Percentiles rank a stretch among this genome's conserved stretches.
These are phyloP conservation scores for Saccostrea glomerata DNA, from an alignment of 1,140 invertebrate species.

Conservation along the genomic window DNA sequence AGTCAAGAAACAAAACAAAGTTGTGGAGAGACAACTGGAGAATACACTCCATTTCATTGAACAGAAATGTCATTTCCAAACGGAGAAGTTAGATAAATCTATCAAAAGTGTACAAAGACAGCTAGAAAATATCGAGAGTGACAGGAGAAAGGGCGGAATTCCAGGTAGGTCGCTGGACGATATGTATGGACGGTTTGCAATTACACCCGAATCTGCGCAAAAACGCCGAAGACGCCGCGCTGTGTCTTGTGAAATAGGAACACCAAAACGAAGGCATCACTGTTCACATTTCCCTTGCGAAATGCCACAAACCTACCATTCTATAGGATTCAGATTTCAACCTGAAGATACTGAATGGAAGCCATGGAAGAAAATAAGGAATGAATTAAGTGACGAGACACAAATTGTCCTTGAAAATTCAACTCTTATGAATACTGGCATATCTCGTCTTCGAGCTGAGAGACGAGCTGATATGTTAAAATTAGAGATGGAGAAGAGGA, in stretches of 20 bases:
- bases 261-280: slow-evolving; percentile 26
- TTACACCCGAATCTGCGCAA: slow-evolving; percentile 47
- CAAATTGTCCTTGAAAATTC: slow-evolving; percentile 49
- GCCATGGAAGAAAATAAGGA: slow-evolving; percentile 54
- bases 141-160: slow-evolving; percentile 25
- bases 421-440: slow-evolving; percentile 52
- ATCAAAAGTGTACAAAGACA: slow-evolving; percentile 52
- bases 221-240: slow-evolving; percentile 7
- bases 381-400: slow-evolving; percentile 44
- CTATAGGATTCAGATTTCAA: slow-evolving; percentile 56
- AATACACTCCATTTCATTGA: slow-evolving; percentile 49
- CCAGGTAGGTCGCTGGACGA: slow-evolving; percentile 37
- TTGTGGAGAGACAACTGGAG: slow-evolving; percentile 54
- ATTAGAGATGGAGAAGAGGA: slow-evolving; percentile 51
- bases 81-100: slow-evolving; percentile 49
- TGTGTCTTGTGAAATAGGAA: slow-evolving; percentile 48
- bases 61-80: slow-evolving; percentile 46
- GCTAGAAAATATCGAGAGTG: slow-evolving; percentile 49
- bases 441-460: slow-evolving; percentile 50
- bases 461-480: slow-evolving; percentile 52
- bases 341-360: slow-evolving; percentile 52
- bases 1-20: slow-evolving; percentile 53
- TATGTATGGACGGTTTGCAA: slow-evolving; percentile 46
- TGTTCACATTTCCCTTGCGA: slow-evolving; percentile 53
- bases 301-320: slow-evolving; percentile 54